Base-by-base conservation (phyloP, 2,113 vertebrate genomes). In the Psettodes erumei region DNA sequence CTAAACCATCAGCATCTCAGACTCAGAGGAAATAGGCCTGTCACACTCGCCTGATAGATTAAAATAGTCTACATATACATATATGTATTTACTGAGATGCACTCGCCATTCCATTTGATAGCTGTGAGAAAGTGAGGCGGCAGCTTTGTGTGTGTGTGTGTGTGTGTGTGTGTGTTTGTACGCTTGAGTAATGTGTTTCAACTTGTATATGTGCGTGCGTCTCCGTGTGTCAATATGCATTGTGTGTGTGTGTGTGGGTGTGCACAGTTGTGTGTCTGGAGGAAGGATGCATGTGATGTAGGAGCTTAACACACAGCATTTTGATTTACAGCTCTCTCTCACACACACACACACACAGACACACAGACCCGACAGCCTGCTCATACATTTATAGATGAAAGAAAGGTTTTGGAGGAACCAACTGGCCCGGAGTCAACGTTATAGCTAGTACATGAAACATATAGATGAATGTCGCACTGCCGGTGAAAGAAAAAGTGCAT, bases 41-140 rank as follows among this genome's bases (percentile, higher is more conserved):
- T 92, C 88, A 85, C 58, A 40, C 56, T 48, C 5, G 42, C 9
- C 60, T 90, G 88, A 90, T 81, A 63, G 83, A 92, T 90, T 83
- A 82, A 83, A 89, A 58, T 33, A 58, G 32, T 72, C 71, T 77
- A n/a, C 55, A 64, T 83, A 79, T 64, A 89, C 78, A 88, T 81
- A 40, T 50, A 79, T 89, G 73, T 72, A 81, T 88, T 71, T 82
- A 84, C 77, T 82, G 55, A 69, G 58, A 82, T 55, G 28, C 76
- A 79, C 79, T 71, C 50, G 28, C 47, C 32, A n/a, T 64, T 38
- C 21, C 23, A 68, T 76, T 81, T 78, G 53, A 81, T 71, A 30
- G 73, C 73, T 83, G 82, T 43, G 72, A 69, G 68, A 53, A 53
- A 65, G 32, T 3, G 1, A 30, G 40, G n/a, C 27, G 21, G 32